Base-by-base conservation (phyloP, 2,888 invertebrate species). In the Lithophane socia region DNA sequence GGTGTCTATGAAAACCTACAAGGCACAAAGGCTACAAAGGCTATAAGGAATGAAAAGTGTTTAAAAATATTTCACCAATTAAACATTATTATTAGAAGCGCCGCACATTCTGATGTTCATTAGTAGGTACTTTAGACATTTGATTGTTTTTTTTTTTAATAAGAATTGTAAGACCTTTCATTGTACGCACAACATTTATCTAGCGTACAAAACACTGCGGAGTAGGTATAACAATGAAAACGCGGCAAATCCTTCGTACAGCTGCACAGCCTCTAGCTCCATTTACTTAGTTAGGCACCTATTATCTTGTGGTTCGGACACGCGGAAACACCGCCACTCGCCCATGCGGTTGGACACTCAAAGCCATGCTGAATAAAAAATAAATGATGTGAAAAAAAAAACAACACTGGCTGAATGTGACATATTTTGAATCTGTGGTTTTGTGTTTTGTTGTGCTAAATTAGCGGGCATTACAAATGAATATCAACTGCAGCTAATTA, bases 281-380 rank as follows among this genome's bases (percentile, higher is more conserved):
- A 87, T 85, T 79, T 86, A 87, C 88, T 92, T 91, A 93, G 94
- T 94, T 90, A 91, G 89, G 90, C 89, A 90, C 87, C 90, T 90
- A 91, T 92, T 92, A 93, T 91, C 92, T 90, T 82, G 79, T 87
- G 85, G 91, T 89, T 87, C 90, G 88, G 90, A 89, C 90, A 87
- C 77, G 89, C 80, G 86, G 88, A 88, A 89, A 86, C 76, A 89
- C 77, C 77, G 87, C 77, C 83, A 85, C 78, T 81, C 82, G 65
- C 67, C 42, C 79, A 77, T 64, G 76, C 63, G 61, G 73, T 69
- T 37, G 13, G 37, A 52, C 29, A 69, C 29, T 52, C 65, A n/a
- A 65, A 77, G 69, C 61, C 58, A 18, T 42, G 63, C 64, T 56
- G 73, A 84, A 54, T 21, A 44, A 47, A 66, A 44, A 61, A 1